A percentile compares a stretch with the other conserved stretches of the same genome.
Conservation (phyloP, 23 tunicate genomes). For the Clavelina lepadiformis region DNA sequence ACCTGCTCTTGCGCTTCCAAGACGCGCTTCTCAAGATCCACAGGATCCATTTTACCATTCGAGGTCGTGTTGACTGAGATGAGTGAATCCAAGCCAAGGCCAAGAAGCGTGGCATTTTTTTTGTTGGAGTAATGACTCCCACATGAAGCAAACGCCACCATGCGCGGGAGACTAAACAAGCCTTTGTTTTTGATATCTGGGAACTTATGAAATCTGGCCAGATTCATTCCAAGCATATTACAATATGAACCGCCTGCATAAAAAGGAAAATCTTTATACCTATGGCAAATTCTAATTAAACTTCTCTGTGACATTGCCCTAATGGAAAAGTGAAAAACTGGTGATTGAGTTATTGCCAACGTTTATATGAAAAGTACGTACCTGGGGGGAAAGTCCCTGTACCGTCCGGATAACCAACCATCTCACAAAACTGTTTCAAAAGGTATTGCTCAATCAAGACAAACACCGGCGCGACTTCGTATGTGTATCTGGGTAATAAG, state of each 20-base stretch:
- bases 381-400: slow-evolving; percentile 89
- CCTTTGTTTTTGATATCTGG: slow-evolving; percentile 59
- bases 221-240: slow-evolving; percentile 79
- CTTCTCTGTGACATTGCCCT: too few relatives aligned
- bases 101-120: slow-evolving; percentile 65
- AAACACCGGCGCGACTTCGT: slow-evolving; percentile 81
- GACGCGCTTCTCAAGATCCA: slow-evolving; percentile 31
- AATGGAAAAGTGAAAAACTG: too few relatives aligned
- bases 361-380: slow-evolving; percentile 1
- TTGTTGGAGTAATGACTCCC: slow-evolving; percentile 59
- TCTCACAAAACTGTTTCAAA: slow-evolving; percentile 29
- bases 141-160: slow-evolving; percentile 44
- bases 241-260: slow-evolving; percentile 79
- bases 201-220: slow-evolving; percentile 55
- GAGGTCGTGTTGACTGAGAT: slow-evolving; percentile 41
- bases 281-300: too few relatives aligned
- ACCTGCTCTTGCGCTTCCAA: slow-evolving; percentile 21
- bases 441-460: slow-evolving; percentile 55
- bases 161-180: slow-evolving; percentile 47
- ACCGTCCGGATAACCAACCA: slow-evolving; percentile 58
- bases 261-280: neutral
- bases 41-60: slow-evolving; percentile 37
- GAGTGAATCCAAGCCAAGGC: slow-evolving; percentile 60
- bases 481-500: slow-evolving; percentile 74
- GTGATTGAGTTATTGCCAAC: too few relatives aligned